Evolutionary conservation across 2,797 vertebrate species (phyloP), one percentile per base, ranked within the genome.

Genomic region (Malacoctenus gilli): DNA sequence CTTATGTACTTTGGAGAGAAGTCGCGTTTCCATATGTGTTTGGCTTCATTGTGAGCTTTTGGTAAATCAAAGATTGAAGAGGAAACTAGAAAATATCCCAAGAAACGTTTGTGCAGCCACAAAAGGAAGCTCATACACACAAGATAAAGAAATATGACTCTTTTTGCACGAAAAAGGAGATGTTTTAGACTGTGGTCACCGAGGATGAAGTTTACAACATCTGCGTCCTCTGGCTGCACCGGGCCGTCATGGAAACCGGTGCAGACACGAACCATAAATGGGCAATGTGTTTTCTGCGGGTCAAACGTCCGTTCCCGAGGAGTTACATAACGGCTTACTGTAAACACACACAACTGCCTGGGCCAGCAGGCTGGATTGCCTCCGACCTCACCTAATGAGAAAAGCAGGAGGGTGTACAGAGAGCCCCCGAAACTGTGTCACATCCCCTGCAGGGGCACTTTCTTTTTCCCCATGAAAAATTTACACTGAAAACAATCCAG

Each of bases 221-320:
- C 32, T 44, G 14, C 20, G 22, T 50, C n/a, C 10, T 19, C 20
- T 13, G 41, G 34, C 39, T 13, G 25, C 20, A 25, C 18, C 3
- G 25, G 43, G 72, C 68, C 61, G 56, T 75, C 67, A 82, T 73
- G 79, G 82, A 85, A 82, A 77, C 56, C 63, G 36, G 52, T 25
- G 57, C 44, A 61, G 52, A 75, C 52, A 64, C 25, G 74, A 61
- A 70, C 82, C 85, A 72, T 87, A 87, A 68, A 85, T 75, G 79
- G 79, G 56, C 58, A 83, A 49, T 59, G 30, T 71, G 59, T 66
- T 58, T 66, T 68, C 50, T 57, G 13, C 35, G 42, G 36, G 42
- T 36, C 61, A 68, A 72, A 61, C 43, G 64, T 34, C 55, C 36
- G 62, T 44, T 14, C 22, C 36, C 42, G 19, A 42, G 66, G 47